Evolutionary conservation across 2,888 invertebrate species (phyloP).

Genomic region (Sylvicola cinctus): DNA sequence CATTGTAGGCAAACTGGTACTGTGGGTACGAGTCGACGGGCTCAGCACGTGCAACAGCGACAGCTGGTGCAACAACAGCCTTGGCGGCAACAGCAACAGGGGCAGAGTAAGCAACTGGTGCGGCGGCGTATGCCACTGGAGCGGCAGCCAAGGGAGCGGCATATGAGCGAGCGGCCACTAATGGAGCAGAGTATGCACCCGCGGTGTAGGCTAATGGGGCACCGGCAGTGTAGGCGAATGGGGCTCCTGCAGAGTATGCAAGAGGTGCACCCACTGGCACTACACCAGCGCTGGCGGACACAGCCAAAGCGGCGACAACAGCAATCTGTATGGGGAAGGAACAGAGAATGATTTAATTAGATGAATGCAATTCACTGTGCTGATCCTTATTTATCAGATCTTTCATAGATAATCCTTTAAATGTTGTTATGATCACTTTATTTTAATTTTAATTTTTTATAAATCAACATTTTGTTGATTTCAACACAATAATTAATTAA

Average conservation of each 20-base stretch:
- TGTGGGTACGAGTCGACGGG: constrained; percentile 25
- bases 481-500: too few species aligned
- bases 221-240: constrained; percentile 15
- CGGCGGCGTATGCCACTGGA: constrained; percentile 15
- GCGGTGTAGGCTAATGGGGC: constrained; percentile 8
- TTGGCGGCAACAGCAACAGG: constrained; percentile 20
- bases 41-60: constrained; percentile 18
- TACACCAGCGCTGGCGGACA: constrained; percentile 19
- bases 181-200: constrained; percentile 10
- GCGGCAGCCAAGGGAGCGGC: constrained; percentile 2
- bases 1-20: constrained; percentile 28
- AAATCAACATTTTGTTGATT: too few species aligned
- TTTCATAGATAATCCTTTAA: too few species aligned
- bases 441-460: background rate
- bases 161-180: constrained; percentile 6
- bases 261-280: constrained; percentile 14
- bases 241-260: constrained; percentile 8
- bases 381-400: background rate
- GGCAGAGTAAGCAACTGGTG: constrained; percentile 23
- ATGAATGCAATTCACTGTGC: background rate
- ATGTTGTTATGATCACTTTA: too few species aligned
- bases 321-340: constrained; percentile 12
- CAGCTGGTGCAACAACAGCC: constrained; percentile 17
- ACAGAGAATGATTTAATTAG: background rate
- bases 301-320: constrained; percentile 22